phyloP scores from a whole-genome alignment of 2,797 vertebrate genomes.

The Rhabdomys pumilio region DNA sequence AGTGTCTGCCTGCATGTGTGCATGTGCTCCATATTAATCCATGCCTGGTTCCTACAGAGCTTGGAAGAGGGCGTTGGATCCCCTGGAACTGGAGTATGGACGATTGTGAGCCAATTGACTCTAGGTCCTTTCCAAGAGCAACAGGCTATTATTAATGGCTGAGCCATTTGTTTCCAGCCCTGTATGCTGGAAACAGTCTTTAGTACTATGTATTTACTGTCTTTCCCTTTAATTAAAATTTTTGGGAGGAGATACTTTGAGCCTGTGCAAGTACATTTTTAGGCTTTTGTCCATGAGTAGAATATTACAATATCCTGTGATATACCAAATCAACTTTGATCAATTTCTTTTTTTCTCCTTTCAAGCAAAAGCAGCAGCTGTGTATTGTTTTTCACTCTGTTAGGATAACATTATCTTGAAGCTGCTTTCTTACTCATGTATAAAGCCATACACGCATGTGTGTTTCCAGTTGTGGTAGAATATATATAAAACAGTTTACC shows the following conservation, averaged over 20 bases:
- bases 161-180: background rate
- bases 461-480: constrained; percentile 13
- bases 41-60: background rate
- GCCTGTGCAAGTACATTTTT: background rate
- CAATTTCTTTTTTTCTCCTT: constrained; percentile 46
- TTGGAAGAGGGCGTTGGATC: background rate
- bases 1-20: background rate
- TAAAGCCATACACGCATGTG: background rate
- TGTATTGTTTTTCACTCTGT: constrained; percentile 14
- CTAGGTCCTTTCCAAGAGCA: background rate
- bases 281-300: constrained; percentile 24
- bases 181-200: background rate
- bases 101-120: background rate
- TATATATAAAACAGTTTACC: constrained; percentile 3
- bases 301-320: background rate
- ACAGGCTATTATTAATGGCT: background rate
- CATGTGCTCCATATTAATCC: background rate
- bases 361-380: constrained; percentile 16
- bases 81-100: background rate
- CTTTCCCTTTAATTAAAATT: constrained; percentile 47
- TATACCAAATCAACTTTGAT: constrained; percentile 35
- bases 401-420: constrained; percentile 23
- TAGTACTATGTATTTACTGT: constrained; percentile 25
- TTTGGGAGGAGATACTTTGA: constrained; percentile 28
- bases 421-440: constrained; percentile 45